Base-by-base conservation (phyloP, 2,797 vertebrate species). In the Bovichtus diacanthus region DNA sequence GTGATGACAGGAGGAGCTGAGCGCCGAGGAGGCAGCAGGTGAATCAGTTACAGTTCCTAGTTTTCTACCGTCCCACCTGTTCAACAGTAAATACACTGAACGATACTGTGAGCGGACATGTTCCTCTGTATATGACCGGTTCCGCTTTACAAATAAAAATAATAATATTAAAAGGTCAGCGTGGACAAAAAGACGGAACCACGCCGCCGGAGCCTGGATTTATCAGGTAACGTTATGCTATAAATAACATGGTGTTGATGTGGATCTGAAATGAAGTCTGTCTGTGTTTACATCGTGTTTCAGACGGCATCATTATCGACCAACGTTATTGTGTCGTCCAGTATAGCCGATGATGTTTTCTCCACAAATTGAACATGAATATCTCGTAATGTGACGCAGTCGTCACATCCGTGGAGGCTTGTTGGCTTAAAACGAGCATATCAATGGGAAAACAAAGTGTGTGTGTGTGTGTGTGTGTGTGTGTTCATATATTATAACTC, bases 151-250 rank as follows among this genome's bases (percentile, higher is more conserved):
- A 9, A 3, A 16, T 0, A 39, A 19, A 58, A 16, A 34, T 0
- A 5, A 38, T 2, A n/a, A 54, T 34, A 54, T 6, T 21, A 62
- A 60, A 2, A 18, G 19, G 23, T 55, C 31, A 61, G 29, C 62
- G 66, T 23, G 64, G 50, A 75, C 38, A 72, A 36, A 63, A 49
- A 67, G 76, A 73, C 50, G 9, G 9, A 69, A 29, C 9, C 84
- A 56, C 84, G 76, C 66, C 63, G 81, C 54, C 65, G 75, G 36
- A 70, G 81, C 41, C 71, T 50, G 86, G 90, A 83, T 61, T 90
- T 89, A 93, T 84, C 87, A 93, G 90, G 93, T 94, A 9, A 8
- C 31, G 8, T 34, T 34, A 64, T 39, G 90, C 85, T 92, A 87
- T 74, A 88, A 91, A 92, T 90, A 90, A 84, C 83, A 76, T 34